Conservation (phyloP, 2,113 vertebrate genomes). For the Nematolebias whitei region DNA sequence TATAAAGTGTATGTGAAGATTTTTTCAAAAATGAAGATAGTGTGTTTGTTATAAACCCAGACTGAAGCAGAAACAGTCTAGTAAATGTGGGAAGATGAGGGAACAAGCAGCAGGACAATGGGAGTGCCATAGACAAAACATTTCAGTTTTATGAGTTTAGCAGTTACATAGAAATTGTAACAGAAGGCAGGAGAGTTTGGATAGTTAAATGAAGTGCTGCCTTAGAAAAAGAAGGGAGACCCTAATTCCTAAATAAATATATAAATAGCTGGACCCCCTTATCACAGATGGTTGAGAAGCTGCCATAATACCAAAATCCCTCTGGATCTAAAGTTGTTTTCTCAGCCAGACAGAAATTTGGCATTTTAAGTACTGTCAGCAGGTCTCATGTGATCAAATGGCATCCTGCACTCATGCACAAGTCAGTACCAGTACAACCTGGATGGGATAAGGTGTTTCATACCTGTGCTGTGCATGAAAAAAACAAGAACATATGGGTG, state of each 20-base stretch:
- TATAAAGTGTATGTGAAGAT: no score
- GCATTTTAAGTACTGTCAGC: constrained; percentile 58
- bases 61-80: no score
- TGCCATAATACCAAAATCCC: constrained; percentile 70
- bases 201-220: constrained; percentile 16
- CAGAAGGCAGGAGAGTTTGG: constrained; percentile 14
- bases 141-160: background rate
- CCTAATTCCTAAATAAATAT: constrained; percentile 65
- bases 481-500: background rate
- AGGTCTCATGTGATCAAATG: constrained; percentile 52
- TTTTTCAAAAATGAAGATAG: no score
- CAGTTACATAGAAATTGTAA: background rate
- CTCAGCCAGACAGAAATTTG: constrained; percentile 65
- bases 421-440: constrained; percentile 29
- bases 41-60: no score
- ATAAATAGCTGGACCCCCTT: constrained; percentile 39
- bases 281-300: constrained; percentile 70
- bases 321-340: constrained; percentile 54
- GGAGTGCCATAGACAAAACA: background rate
- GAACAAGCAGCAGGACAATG: no score
- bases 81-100: no score
- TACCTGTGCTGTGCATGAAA: no score
- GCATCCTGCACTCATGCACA: constrained; percentile 21
- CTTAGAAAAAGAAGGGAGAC: constrained; percentile 30
- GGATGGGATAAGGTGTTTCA: no score